These are phyloP conservation scores for Frankliniella intonsa DNA, from an alignment of 2,888 invertebrate genomes.

Conservation along the genomic window DNA sequence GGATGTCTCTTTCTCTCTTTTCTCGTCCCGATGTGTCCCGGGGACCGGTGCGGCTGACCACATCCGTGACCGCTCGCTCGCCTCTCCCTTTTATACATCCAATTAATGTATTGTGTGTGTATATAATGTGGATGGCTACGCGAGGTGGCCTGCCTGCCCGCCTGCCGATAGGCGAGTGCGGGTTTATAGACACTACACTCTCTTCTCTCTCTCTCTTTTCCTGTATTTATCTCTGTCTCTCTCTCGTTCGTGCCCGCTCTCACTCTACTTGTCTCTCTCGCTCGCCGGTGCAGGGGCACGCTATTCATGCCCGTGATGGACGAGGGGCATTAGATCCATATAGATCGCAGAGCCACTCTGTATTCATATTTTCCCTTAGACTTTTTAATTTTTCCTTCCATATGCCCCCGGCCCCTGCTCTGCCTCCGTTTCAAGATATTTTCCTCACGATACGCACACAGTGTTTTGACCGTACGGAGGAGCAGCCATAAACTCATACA, in stretches of 20 bases:
- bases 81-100: neutral
- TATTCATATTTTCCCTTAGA: slow-evolving; percentile 21
- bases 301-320: neutral
- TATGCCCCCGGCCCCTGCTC: neutral
- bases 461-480: neutral
- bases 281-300: no score
- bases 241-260: neutral
- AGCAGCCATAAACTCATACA: neutral
- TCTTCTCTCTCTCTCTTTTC: neutral
- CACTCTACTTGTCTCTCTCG: neutral
- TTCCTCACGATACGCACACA: slow-evolving; percentile 1
- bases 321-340: slow-evolving; percentile 4
- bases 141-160: neutral
- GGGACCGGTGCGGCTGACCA: neutral
- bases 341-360: slow-evolving; percentile 5
- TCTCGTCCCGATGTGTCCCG: no score
- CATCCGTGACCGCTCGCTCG: neutral
- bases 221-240: neutral
- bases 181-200: neutral
- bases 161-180: neutral
- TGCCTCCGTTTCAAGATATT: neutral
- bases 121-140: neutral
- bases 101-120: neutral
- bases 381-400: slow-evolving; percentile 9
- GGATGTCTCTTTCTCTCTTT: neutral